These are phyloP conservation scores for Aplysina aerophoba DNA, from an alignment of 37 sponge, comb jelly and placozoan genomes.

Conservation along the genomic window DNA sequence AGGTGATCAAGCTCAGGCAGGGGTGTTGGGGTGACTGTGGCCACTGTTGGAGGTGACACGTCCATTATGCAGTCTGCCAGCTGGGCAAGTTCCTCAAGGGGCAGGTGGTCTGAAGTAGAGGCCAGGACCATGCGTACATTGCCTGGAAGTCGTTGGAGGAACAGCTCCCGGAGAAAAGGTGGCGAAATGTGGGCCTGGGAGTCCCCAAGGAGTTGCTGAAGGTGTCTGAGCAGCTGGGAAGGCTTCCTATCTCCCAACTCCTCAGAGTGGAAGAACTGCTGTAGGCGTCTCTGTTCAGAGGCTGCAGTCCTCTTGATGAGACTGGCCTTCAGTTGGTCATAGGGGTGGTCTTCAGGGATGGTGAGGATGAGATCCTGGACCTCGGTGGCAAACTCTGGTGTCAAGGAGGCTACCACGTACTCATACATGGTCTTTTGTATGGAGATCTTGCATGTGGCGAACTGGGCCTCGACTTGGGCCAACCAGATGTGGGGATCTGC, in stretches of 20 bases:
- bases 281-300: conserved; percentile 30
- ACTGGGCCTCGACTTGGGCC: too few relatives aligned
- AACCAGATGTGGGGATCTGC: too few relatives aligned
- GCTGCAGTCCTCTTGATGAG: conserved; percentile 17
- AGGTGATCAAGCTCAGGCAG: too few relatives aligned
- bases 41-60: too few relatives aligned
- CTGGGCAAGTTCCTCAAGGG: conserved; percentile 38
- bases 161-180: conserved; percentile 39
- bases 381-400: conserved; percentile 1
- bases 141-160: conserved; percentile 42
- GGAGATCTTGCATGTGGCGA: too few relatives aligned
- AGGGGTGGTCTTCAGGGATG: conserved; percentile 10
- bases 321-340: background rate
- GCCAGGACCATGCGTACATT: conserved; percentile 49
- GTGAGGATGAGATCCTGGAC: conserved; percentile 36
- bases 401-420: background rate
- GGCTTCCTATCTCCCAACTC: conserved; percentile 38
- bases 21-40: too few relatives aligned
- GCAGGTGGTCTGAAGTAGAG: background rate
- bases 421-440: too few relatives aligned
- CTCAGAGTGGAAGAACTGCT: conserved; percentile 9
- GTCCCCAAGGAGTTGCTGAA: conserved; percentile 41
- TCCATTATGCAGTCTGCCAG: conserved; percentile 41
- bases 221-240: conserved; percentile 1
- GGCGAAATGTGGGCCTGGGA: background rate